Evolutionary conservation across 2,888 invertebrate genomes (phyloP).

Genomic region (Tetragonisca angustula): DNA sequence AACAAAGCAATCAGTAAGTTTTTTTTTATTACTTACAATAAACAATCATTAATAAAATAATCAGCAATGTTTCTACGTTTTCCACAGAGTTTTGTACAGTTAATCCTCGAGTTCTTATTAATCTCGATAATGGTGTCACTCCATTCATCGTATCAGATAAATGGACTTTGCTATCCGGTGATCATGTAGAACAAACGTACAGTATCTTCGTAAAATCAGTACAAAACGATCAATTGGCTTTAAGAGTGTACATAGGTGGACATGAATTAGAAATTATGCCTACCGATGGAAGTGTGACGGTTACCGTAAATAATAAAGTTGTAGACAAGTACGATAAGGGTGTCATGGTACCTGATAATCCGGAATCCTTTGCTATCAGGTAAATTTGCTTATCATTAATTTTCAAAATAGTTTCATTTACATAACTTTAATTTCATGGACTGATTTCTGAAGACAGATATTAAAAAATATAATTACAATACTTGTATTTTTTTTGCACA

Average conservation of each 20-base stretch:
- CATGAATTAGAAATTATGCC: slow-evolving; percentile 70
- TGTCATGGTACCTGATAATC: slow-evolving; percentile 51
- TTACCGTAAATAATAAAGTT: slow-evolving; percentile 62
- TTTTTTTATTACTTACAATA: background rate
- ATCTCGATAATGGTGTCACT: slow-evolving; percentile 69
- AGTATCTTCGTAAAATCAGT: slow-evolving; percentile 80
- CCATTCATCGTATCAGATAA: slow-evolving; percentile 68
- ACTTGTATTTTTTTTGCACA: slow-evolving; percentile 31
- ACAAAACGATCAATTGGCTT: slow-evolving; percentile 65
- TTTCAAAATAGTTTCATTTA: background rate
- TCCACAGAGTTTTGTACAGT: slow-evolving; percentile 78
- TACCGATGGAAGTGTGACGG: slow-evolving; percentile 13
- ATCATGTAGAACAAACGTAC: slow-evolving; percentile 72
- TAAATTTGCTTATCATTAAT: slow-evolving; percentile 33
- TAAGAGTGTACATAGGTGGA: slow-evolving; percentile 58
- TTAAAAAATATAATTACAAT: background rate
- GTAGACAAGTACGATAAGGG: slow-evolving; percentile 49
- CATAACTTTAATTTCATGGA: background rate
- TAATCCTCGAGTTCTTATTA: slow-evolving; percentile 68
- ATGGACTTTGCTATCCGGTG: slow-evolving; percentile 80
- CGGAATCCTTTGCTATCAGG: slow-evolving; percentile 49
- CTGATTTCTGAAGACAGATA: background rate
- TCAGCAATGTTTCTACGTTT: slow-evolving; percentile 15
- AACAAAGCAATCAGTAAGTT: slow-evolving; percentile 44
- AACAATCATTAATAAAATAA: background rate